Evolutionary conservation across 2,888 invertebrate species (phyloP).

Genomic region (Eristalis intricaria): DNA sequence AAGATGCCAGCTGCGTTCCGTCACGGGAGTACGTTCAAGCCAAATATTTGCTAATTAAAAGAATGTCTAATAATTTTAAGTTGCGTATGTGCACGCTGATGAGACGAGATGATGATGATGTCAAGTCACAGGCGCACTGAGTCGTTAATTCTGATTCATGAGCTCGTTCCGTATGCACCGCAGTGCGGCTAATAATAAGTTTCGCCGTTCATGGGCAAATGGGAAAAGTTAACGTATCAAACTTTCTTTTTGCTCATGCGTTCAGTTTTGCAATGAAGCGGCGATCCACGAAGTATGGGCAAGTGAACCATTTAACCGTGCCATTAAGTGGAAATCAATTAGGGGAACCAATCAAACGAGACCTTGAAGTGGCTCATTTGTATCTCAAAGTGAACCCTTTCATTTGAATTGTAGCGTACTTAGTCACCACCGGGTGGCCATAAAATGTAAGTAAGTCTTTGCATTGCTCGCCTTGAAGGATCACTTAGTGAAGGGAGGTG

Average conservation of each 20-base stretch:
- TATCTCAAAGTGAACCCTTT: neutral
- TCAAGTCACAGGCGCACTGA: neutral
- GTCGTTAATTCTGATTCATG: neutral
- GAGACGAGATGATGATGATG: neutral
- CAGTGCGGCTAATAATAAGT: neutral
- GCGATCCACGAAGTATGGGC: neutral
- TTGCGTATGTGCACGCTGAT: neutral
- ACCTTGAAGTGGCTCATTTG: neutral
- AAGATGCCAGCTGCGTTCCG: neutral
- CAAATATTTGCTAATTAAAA: constrained; percentile 8
- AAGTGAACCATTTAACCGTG: neutral
- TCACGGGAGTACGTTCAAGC: neutral
- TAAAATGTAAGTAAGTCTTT: too few relatives aligned
- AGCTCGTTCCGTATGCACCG: neutral
- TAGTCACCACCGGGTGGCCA: too few relatives aligned
- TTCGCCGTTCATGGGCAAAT: constrained; percentile 9
- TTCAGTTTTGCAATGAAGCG: constrained; percentile 20
- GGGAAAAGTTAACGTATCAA: constrained; percentile 4
- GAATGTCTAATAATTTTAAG: neutral
- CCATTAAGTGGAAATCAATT: neutral
- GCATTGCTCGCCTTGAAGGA: too few relatives aligned
- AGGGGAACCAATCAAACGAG: neutral
- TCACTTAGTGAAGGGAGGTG: too few relatives aligned
- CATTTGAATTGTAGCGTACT: too few relatives aligned
- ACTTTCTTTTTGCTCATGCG: constrained; percentile 46